phyloP scores from a whole-genome alignment of 2,113 vertebrate genomes.

The Eolophus roseicapilla region DNA sequence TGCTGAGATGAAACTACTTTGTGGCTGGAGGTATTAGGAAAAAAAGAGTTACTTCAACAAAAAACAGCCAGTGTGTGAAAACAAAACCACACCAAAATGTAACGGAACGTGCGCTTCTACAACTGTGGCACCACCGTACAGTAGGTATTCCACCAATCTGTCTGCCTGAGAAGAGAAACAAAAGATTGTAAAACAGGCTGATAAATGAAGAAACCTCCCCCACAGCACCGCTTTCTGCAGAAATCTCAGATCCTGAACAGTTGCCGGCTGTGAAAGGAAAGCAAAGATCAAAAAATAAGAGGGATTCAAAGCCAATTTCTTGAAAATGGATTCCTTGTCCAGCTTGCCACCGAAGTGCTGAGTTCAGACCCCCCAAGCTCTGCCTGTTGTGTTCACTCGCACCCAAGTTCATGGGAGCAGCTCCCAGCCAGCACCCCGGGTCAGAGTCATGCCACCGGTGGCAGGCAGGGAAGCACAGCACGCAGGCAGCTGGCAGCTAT shows the following conservation, averaged over 20 bases:
- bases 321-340: rapidly evolving
- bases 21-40: conserved; percentile 54
- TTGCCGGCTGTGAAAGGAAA: background rate
- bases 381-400: rapidly evolving
- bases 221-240: background rate
- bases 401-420: background rate
- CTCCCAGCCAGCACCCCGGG: rapidly evolving
- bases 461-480: background rate
- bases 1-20: conserved; percentile 62
- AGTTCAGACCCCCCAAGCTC: rapidly evolving
- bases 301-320: background rate
- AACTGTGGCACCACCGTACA: background rate
- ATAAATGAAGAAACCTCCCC: conserved; percentile 34
- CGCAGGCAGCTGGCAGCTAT: rapidly evolving
- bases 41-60: conserved; percentile 38
- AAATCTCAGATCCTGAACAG: background rate
- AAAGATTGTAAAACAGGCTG: conserved; percentile 5
- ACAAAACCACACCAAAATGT: conserved; percentile 50
- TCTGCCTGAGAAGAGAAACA: conserved; percentile 15
- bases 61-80: conserved; percentile 57
- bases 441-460: background rate
- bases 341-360: background rate
- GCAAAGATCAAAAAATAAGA: background rate
- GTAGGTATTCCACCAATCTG: conserved; percentile 50
- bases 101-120: conserved; percentile 23